Evolutionary conservation across 2,797 vertebrate genomes (phyloP).

Genomic region (Denticeps clupeoides): DNA sequence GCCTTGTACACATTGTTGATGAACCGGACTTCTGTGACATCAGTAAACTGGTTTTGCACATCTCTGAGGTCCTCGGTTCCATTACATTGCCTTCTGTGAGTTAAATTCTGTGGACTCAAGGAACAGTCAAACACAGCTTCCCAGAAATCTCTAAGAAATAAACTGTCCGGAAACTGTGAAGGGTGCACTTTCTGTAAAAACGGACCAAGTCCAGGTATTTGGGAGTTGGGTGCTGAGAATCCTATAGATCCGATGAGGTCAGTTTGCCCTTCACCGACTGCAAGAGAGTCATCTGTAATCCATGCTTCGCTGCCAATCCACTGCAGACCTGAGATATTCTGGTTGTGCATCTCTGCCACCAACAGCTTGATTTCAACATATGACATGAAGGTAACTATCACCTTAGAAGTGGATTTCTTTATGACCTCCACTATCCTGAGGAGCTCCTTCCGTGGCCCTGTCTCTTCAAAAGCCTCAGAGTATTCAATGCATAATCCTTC

Average conservation of each 20-base stretch:
- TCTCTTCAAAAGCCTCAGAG: constrained; percentile 52
- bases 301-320: constrained; percentile 64
- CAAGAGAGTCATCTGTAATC: constrained; percentile 58
- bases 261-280: constrained; percentile 37
- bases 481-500: constrained; percentile 60
- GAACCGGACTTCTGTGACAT: constrained; percentile 63
- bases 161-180: constrained; percentile 49
- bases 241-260: constrained; percentile 53
- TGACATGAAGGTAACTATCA: constrained; percentile 58
- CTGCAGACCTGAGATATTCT: constrained; percentile 57
- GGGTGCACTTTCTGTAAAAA: constrained; percentile 51
- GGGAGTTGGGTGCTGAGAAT: constrained; percentile 44
- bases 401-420: constrained; percentile 49
- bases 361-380: constrained; percentile 58
- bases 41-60: constrained; percentile 58
- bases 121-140: constrained; percentile 52
- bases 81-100: constrained; percentile 40
- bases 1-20: constrained; percentile 68
- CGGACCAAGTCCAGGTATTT: constrained; percentile 48
- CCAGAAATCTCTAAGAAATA: constrained; percentile 60
- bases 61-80: constrained; percentile 57
- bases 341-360: constrained; percentile 41
- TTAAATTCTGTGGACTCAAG: constrained; percentile 26
- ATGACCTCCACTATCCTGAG: constrained; percentile 44
- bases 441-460: constrained; percentile 40